A percentile compares a stretch with the other conserved stretches of the same genome.
Conservation (phyloP, 2,888 invertebrate species). For the Apeira syringaria region DNA sequence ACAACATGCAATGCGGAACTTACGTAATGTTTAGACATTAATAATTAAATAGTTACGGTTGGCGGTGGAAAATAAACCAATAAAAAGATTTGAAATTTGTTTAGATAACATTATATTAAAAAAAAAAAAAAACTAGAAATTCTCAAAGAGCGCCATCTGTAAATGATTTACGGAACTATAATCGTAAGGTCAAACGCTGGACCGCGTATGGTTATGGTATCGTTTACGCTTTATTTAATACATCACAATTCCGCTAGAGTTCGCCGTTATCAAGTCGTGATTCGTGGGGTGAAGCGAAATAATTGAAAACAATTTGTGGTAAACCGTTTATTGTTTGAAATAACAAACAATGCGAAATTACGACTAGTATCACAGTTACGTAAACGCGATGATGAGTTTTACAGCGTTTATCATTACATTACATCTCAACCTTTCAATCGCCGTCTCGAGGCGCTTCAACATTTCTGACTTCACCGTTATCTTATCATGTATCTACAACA, state of each 20-base stretch:
- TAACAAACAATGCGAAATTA: constrained; percentile 26
- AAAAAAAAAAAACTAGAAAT: no score
- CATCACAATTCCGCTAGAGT: constrained; percentile 13
- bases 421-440: neutral
- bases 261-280: constrained; percentile 1
- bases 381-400: constrained; percentile 27
- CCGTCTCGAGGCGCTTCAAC: no score
- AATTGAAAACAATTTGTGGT: constrained; percentile 21
- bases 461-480: no score
- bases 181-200: neutral
- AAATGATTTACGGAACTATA: neutral
- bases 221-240: constrained; percentile 4
- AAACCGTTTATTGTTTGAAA: constrained; percentile 24
- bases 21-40: no score
- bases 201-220: no score
- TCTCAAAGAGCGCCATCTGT: neutral
- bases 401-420: neutral
- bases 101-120: no score
- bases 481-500: no score
- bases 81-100: no score
- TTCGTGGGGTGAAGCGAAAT: constrained; percentile 11
- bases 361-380: constrained; percentile 49
- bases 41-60: no score
- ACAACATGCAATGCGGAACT: no score
- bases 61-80: no score